Evolutionary conservation across 2,888 invertebrate genomes (phyloP), one percentile per base, ranked within the genome.

Genomic region (Nomada goodeniana): DNA sequence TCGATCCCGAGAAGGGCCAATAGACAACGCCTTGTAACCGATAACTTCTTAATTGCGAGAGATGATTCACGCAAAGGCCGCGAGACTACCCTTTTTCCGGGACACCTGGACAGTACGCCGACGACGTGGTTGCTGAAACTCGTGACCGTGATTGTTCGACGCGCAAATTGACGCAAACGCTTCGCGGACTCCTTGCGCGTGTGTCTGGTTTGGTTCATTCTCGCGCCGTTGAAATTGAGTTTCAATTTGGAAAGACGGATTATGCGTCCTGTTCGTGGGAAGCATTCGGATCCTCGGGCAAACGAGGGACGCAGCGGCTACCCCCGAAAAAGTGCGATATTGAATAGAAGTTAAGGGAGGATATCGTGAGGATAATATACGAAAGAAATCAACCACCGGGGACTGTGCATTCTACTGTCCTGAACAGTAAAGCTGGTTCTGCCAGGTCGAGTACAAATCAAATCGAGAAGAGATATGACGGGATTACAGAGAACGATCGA

Each of bases 21-120:
- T 83, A 69, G 78, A 36, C 72, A 57, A 65, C 81, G 72, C 71
- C 86, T 85, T 63, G 77, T 80, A 76, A 75, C 44, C 77, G 82
- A 82, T 88, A 86, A 88, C 81, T 83, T 80, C 76, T 88, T 88
- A 88, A 88, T 88, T 88, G 81, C 73, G 59, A 78, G 76, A 64
- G 61, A 80, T 79, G 76, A 61, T 72, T 69, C 60, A 73, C 36
- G 60, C 68, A 67, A 76, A 80, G 63, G 83, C 71, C 63, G 53
- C 57, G 15, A 55, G 73, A 64, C 74, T 82, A 82, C 55, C 36
- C 75, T 73, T 68, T 68, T 78, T 74, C 79, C 60, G 47, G 76
- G 80, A 84, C 53, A 55, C 72, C 68, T 71, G 73, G 77, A 50
- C 77, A 64, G 75, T 71, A 80, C 57, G 52, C 57, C 36, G 52